Percentiles rank a stretch among this genome's conserved stretches.
Evolutionary conservation across 2,888 invertebrate genomes (phyloP).

Genomic region (Eupithecia centaureata): DNA sequence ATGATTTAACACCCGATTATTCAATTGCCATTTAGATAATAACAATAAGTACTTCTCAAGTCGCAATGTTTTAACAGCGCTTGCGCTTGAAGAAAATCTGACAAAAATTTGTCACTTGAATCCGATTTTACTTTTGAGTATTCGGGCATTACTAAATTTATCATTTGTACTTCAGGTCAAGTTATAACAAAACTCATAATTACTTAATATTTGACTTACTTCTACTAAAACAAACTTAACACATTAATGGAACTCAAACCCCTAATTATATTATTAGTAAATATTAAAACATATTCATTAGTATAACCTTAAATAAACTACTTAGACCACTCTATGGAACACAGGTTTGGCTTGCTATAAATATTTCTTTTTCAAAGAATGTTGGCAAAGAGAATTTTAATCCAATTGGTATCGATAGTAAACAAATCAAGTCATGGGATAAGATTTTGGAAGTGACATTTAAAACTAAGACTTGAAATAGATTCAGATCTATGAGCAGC

Average conservation of each 20-base stretch:
- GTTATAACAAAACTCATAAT: neutral
- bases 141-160: too few relatives aligned
- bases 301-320: neutral
- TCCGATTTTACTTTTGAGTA: too few relatives aligned
- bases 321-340: slow-evolving; percentile 1
- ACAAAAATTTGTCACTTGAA: too few relatives aligned
- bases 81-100: too few relatives aligned
- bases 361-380: slow-evolving; percentile 27
- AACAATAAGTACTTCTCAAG: too few relatives aligned
- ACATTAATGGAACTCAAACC: neutral
- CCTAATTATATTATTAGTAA: neutral
- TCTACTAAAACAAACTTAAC: neutral
- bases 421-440: slow-evolving; percentile 13
- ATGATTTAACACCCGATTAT: too few relatives aligned
- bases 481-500: slow-evolving; percentile 17
- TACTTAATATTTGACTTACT: neutral
- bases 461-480: slow-evolving; percentile 25
- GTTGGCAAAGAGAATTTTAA: slow-evolving; percentile 23
- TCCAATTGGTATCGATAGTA: slow-evolving; percentile 8
- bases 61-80: too few relatives aligned
- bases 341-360: slow-evolving; percentile 13
- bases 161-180: slow-evolving; percentile 11
- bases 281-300: neutral
- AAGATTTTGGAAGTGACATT: slow-evolving; percentile 19
- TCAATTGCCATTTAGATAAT: too few relatives aligned